Percentiles rank a stretch among this genome's conserved stretches.
These are phyloP conservation scores for Spilogale gracilis DNA, from an alignment of 2,113 vertebrate genomes.

Conservation along the genomic window DNA sequence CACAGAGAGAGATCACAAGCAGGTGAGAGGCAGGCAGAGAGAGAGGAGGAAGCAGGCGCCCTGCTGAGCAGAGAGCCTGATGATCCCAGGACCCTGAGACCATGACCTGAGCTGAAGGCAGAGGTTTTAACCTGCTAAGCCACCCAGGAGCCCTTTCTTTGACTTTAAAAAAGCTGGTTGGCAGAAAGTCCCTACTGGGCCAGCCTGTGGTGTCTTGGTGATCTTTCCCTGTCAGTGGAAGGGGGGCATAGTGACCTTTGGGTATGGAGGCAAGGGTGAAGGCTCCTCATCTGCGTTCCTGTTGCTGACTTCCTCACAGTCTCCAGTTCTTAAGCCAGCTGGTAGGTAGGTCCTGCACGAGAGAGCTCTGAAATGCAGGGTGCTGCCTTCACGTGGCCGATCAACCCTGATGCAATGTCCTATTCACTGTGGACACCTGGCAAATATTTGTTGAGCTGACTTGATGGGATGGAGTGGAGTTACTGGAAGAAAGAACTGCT, in stretches of 20 bases:
- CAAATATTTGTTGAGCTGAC: slow-evolving; percentile 11
- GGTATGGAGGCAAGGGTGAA: not conserved
- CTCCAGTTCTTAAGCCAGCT: not conserved
- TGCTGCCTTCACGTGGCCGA: not conserved
- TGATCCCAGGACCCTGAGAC: too few species aligned
- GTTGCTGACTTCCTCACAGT: not conserved
- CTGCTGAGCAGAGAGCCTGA: too few species aligned
- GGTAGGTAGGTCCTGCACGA: not conserved
- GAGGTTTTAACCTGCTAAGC: too few species aligned
- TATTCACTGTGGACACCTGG: not conserved
- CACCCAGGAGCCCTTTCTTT: not conserved
- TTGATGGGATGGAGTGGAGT: not conserved
- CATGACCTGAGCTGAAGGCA: too few species aligned
- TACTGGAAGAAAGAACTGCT: not conserved
- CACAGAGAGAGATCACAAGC: too few species aligned
- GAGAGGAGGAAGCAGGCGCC: too few species aligned
- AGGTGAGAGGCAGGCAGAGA: too few species aligned
- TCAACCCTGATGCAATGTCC: not conserved
- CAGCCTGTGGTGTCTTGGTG: not conserved
- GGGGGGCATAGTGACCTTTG: not conserved
- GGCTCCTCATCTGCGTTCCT: not conserved
- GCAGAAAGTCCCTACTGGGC: not conserved
- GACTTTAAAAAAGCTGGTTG: not conserved
- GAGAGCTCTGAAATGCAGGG: not conserved
- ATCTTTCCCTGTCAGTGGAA: not conserved